These are phyloP conservation scores for Oasisia sp. DNA, from an alignment of 2,888 invertebrate species.

Conservation along the genomic window DNA sequence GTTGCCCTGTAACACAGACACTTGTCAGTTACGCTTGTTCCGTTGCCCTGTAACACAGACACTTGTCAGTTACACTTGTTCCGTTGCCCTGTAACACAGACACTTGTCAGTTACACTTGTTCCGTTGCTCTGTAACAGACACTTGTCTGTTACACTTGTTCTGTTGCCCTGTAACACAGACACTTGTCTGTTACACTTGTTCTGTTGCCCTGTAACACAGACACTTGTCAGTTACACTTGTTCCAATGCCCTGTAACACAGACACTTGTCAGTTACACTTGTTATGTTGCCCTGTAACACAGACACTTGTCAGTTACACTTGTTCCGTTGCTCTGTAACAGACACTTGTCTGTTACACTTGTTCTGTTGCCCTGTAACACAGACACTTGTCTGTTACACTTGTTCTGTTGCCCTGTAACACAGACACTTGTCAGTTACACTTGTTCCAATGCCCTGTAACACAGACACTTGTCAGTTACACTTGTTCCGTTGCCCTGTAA, in stretches of 20 bases:
- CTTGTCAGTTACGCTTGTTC: slow-evolving; percentile 38
- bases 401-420: slow-evolving; percentile 53
- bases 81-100: slow-evolving; percentile 48
- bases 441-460: slow-evolving; percentile 52
- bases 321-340: slow-evolving; percentile 52
- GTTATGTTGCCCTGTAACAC: slow-evolving; percentile 52
- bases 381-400: too few relatives aligned
- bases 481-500: slow-evolving; percentile 55
- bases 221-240: slow-evolving; percentile 38
- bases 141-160: slow-evolving; percentile 32
- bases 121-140: slow-evolving; percentile 49
- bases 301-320: too few relatives aligned
- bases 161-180: slow-evolving; percentile 48
- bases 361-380: slow-evolving; percentile 52
- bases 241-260: slow-evolving; percentile 49
- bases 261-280: too few relatives aligned
- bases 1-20: slow-evolving; percentile 47
- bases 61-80: slow-evolving; percentile 32
- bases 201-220: slow-evolving; percentile 50
- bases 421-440: slow-evolving; percentile 28
- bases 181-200: too few relatives aligned
- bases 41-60: slow-evolving; percentile 47
- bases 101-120: too few relatives aligned
- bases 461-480: background rate
- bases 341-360: too few relatives aligned